Evolutionary conservation across 2,888 invertebrate genomes (phyloP).

Genomic region (Chorisops tibialis): DNA sequence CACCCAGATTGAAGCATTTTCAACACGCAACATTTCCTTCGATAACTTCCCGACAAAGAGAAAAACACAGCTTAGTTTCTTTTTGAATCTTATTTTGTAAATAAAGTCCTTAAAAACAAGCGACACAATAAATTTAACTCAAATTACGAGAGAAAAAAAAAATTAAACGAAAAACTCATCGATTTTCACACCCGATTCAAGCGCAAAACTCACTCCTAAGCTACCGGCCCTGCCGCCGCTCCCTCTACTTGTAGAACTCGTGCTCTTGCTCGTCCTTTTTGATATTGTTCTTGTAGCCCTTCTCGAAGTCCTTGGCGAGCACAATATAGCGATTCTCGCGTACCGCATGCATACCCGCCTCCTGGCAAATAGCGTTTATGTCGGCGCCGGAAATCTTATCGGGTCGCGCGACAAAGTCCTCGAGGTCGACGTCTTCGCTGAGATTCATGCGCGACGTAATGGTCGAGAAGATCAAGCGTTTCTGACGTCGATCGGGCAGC

Average conservation of each 20-base stretch:
- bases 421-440: slow-evolving; percentile 97
- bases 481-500: slow-evolving; percentile 80
- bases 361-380: slow-evolving; percentile 99
- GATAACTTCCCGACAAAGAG: too few relatives aligned
- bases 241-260: slow-evolving; percentile 97
- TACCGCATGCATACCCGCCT: slow-evolving; percentile 99
- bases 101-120: too few relatives aligned
- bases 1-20: too few relatives aligned
- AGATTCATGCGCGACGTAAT: slow-evolving; percentile 97
- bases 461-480: slow-evolving; percentile 96
- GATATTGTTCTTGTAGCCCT: slow-evolving; percentile 99
- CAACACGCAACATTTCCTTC: too few relatives aligned
- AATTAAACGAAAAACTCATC: too few relatives aligned
- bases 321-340: slow-evolving; percentile 98
- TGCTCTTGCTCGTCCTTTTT: slow-evolving; percentile 99
- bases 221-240: too few relatives aligned
- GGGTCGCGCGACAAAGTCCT: slow-evolving; percentile 97
- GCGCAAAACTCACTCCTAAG: not conserved
- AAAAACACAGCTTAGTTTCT: too few relatives aligned
- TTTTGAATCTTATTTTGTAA: too few relatives aligned
- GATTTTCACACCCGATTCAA: not conserved
- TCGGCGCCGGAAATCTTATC: slow-evolving; percentile 99
- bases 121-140: too few relatives aligned
- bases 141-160: too few relatives aligned
- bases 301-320: slow-evolving; percentile 98